phyloP scores from a whole-genome alignment of 2,797 vertebrate species.

The Paguma larvata region DNA sequence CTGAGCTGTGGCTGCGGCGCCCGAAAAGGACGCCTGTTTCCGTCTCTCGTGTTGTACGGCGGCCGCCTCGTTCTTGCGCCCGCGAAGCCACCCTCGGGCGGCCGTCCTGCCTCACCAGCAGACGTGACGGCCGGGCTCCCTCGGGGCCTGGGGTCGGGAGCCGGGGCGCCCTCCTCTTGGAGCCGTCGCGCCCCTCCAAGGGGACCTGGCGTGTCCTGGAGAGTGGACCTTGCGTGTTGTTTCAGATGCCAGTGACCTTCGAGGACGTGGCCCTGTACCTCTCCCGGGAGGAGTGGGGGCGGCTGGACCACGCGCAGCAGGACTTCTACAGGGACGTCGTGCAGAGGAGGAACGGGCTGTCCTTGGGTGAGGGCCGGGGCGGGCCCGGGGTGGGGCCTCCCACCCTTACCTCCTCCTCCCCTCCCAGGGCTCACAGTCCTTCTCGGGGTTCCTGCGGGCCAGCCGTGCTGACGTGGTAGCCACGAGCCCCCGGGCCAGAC shows the following conservation, averaged over 20 bases:
- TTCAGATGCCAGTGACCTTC: constrained; percentile 84
- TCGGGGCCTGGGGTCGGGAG: neutral
- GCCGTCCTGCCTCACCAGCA: neutral
- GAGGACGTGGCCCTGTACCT: constrained; percentile 82
- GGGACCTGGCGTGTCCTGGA: neutral
- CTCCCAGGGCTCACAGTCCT: neutral
- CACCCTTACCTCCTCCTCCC: neutral
- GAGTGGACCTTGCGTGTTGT: neutral
- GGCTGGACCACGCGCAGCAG: constrained; percentile 74
- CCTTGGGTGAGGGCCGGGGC: constrained; percentile 66
- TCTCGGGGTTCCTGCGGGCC: neutral
- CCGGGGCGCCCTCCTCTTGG: neutral
- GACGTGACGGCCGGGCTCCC: neutral
- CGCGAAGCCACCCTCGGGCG: neutral
- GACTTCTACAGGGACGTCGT: constrained; percentile 67
- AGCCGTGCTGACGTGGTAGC: neutral
- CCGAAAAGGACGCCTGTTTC: neutral
- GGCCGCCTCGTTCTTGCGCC: neutral
- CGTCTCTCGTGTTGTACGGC: neutral
- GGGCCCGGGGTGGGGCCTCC: neutral
- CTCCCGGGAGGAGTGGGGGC: constrained; percentile 81
- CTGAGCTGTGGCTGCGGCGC: neutral
- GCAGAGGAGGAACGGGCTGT: constrained; percentile 47
- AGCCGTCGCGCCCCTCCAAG: neutral
- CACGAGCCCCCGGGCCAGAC: neutral